Percentiles rank a stretch among this genome's conserved stretches.
These are phyloP conservation scores for Dermatemys mawii DNA, from an alignment of 2,113 vertebrate species.

Conservation along the genomic window DNA sequence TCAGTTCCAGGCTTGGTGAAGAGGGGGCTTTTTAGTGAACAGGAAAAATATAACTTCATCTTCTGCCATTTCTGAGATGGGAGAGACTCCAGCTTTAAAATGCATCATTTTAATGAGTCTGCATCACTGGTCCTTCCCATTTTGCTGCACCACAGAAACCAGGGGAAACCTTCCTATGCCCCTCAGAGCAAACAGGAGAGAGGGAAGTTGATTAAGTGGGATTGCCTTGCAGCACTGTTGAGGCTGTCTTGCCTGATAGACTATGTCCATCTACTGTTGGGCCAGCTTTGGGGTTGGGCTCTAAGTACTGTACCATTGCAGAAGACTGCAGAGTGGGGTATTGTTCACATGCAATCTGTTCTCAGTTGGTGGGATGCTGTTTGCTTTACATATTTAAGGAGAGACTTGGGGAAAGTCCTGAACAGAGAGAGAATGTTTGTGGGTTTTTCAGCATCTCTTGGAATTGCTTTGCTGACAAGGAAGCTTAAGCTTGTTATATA, in stretches of 20 bases:
- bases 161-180: background rate
- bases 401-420: background rate
- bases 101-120: background rate
- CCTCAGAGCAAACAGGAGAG: background rate
- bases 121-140: background rate
- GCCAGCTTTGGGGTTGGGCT: rapidly evolving
- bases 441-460: background rate
- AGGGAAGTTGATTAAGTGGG: background rate
- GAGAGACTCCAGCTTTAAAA: background rate
- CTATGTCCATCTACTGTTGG: background rate
- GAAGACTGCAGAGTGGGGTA: background rate
- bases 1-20: background rate
- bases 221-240: background rate
- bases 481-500: background rate
- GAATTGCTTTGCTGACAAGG: background rate
- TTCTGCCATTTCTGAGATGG: background rate
- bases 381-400: background rate
- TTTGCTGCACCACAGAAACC: background rate
- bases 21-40: background rate
- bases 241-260: background rate
- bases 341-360: rapidly evolving
- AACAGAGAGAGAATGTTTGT: rapidly evolving
- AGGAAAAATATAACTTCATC: background rate
- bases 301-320: background rate
- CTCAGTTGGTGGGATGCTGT: background rate